phyloP scores from a whole-genome alignment of 1,140 invertebrate genomes.

The Cydia fagiglandana region DNA sequence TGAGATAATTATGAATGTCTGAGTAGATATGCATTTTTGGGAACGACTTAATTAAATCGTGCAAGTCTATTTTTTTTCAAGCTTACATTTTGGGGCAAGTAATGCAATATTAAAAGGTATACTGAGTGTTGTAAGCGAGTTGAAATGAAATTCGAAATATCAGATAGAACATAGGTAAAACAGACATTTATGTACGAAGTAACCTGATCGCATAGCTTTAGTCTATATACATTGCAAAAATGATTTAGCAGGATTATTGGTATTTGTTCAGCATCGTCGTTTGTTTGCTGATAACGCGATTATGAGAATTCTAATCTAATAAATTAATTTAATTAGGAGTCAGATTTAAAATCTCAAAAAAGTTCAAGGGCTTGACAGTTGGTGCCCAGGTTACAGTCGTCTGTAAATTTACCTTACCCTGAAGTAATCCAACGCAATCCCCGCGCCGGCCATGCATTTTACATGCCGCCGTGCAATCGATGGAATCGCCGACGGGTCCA shows the following conservation, averaged over 20 bases:
- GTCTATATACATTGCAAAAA: too few relatives aligned
- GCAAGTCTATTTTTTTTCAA: background rate
- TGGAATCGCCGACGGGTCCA: background rate
- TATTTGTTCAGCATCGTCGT: too few relatives aligned
- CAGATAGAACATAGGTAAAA: too few relatives aligned
- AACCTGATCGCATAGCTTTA: too few relatives aligned
- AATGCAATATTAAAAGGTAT: background rate
- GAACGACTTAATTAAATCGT: background rate
- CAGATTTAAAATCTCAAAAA: too few relatives aligned
- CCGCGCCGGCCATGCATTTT: conserved; percentile 14
- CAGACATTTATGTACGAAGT: too few relatives aligned
- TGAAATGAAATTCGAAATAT: too few relatives aligned
- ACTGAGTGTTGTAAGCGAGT: too few relatives aligned
- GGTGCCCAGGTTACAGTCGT: background rate
- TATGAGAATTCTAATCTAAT: too few relatives aligned
- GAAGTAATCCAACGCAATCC: conserved; percentile 9
- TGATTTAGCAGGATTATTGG: too few relatives aligned
- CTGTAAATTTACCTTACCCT: background rate
- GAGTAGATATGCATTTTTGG: conserved; percentile 24
- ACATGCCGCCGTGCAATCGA: conserved; percentile 8
- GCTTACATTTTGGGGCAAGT: background rate
- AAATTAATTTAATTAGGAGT: too few relatives aligned
- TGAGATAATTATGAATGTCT: conserved; percentile 30
- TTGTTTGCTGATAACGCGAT: too few relatives aligned
- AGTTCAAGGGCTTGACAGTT: background rate